These are phyloP conservation scores for Pseudomugil gertrudae DNA, from an alignment of 2,797 vertebrate genomes.

Conservation along the genomic window DNA sequence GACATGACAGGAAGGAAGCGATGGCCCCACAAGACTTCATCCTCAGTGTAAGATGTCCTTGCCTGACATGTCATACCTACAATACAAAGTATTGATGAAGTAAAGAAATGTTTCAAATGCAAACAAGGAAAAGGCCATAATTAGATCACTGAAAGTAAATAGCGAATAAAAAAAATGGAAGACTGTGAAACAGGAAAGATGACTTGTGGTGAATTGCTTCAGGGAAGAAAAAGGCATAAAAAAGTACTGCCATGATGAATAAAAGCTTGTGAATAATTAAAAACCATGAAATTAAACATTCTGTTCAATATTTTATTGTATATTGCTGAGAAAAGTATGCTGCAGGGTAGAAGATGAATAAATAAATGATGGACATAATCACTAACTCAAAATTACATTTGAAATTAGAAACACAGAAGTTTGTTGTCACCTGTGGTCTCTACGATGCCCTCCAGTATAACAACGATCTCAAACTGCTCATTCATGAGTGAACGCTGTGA, in stretches of 20 bases:
- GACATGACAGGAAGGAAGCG: conserved; percentile 92
- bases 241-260: conserved; percentile 23
- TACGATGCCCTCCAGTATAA: conserved; percentile 92
- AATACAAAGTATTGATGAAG: conserved; percentile 13
- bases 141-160: neutral
- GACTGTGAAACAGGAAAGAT: conserved; percentile 27
- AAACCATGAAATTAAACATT: conserved; percentile 64
- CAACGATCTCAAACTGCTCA: conserved; percentile 92
- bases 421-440: conserved; percentile 87
- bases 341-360: conserved; percentile 25
- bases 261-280: conserved; percentile 65
- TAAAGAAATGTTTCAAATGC: conserved; percentile 11
- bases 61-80: conserved; percentile 93
- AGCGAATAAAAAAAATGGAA: conserved; percentile 16
- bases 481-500: conserved; percentile 88
- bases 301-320: conserved; percentile 51
- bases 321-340: conserved; percentile 27
- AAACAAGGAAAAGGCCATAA: conserved; percentile 13
- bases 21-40: conserved; percentile 92
- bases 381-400: conserved; percentile 6
- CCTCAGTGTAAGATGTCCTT: conserved; percentile 90
- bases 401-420: neutral
- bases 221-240: conserved; percentile 24
- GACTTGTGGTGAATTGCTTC: conserved; percentile 24
- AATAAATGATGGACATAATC: conserved; percentile 28